Conservation (phyloP, 2,797 vertebrate species). For the Lepidocolaptes lacrymiger region DNA sequence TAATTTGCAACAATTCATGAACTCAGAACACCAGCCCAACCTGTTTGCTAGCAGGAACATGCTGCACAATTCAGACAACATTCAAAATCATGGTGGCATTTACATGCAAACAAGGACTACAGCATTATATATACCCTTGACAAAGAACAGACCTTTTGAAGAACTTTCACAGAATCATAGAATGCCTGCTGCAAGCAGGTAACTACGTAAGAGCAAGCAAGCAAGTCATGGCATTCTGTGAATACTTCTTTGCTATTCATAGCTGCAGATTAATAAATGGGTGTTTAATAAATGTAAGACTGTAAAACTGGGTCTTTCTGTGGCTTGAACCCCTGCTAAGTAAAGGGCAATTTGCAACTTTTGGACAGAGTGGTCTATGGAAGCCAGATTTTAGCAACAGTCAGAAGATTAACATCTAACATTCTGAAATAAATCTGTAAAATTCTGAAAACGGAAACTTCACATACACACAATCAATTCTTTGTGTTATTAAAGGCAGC, state of each 20-base stretch:
- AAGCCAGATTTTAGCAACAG: background rate
- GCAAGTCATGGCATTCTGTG: background rate
- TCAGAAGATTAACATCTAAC: background rate
- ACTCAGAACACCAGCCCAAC: background rate
- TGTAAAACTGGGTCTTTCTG: background rate
- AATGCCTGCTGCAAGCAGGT: background rate
- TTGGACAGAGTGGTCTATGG: background rate
- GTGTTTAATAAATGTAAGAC: background rate
- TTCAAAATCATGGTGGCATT: background rate
- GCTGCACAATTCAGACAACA: background rate
- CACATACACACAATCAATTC: background rate
- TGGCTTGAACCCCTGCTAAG: background rate
- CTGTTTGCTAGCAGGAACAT: background rate
- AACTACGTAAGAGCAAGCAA: fast-evolving
- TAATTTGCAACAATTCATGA: background rate
- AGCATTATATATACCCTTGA: background rate
- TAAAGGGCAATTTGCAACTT: background rate
- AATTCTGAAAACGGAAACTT: background rate
- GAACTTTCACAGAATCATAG: background rate
- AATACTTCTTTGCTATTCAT: background rate
- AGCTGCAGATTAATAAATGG: background rate
- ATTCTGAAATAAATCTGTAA: background rate
- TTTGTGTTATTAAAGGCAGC: background rate
- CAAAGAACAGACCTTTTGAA: background rate
- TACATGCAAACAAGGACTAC: fast-evolving